A percentile compares a stretch with the other conserved stretches of the same genome.
These are phyloP conservation scores for Atta cephalotes DNA, from an alignment of 1,140 invertebrate genomes.

Conservation along the genomic window DNA sequence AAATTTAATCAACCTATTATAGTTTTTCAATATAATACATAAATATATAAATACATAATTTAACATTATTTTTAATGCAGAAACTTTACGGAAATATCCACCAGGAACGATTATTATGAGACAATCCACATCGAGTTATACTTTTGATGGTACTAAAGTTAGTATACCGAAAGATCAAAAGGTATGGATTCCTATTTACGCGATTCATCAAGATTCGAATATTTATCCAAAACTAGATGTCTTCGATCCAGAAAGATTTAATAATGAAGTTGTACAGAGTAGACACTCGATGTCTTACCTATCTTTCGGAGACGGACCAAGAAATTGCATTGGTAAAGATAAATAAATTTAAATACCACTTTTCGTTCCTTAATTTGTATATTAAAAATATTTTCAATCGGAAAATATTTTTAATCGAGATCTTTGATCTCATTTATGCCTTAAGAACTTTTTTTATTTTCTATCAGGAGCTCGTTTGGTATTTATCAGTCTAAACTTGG, in stretches of 20 bases:
- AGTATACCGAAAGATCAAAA: slow-evolving; percentile 81
- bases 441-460: slow-evolving; percentile 38
- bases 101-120: slow-evolving; percentile 86
- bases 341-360: slow-evolving; percentile 19
- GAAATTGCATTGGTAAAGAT: slow-evolving; percentile 90
- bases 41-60: not conserved
- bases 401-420: not conserved
- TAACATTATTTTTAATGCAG: slow-evolving; percentile 77
- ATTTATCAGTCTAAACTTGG: slow-evolving; percentile 85
- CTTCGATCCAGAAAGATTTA: slow-evolving; percentile 89
- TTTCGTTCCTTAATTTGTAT: not conserved
- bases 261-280: slow-evolving; percentile 84
- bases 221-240: slow-evolving; percentile 87
- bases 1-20: not conserved
- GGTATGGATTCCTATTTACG: slow-evolving; percentile 83
- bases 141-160: slow-evolving; percentile 83
- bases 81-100: slow-evolving; percentile 88
- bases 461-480: slow-evolving; percentile 79
- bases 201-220: slow-evolving; percentile 87
- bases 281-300: slow-evolving; percentile 86
- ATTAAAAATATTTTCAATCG: not conserved
- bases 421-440: not conserved
- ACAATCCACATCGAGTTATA: slow-evolving; percentile 83
- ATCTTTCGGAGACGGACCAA: slow-evolving; percentile 90
- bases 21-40: not conserved